Conservation (phyloP, 2,797 vertebrate species). For the Chiroxiphia lanceolata region DNA sequence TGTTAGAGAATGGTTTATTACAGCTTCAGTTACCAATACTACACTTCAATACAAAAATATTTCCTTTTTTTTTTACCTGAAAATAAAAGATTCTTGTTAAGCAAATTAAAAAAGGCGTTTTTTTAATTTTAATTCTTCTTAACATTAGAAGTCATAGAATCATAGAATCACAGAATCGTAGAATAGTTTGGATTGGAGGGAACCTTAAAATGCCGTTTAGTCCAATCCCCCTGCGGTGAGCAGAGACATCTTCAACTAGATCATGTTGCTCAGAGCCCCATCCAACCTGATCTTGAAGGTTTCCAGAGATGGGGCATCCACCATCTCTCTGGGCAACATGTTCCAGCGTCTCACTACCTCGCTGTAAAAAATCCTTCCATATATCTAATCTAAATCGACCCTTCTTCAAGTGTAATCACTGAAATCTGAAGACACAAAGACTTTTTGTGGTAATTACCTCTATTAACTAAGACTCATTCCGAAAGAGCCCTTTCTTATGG, state of each 20-base stretch:
- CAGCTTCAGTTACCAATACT: not conserved
- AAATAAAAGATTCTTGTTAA: not conserved
- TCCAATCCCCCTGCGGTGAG: not conserved
- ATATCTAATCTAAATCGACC: not conserved
- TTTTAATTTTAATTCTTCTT: not conserved
- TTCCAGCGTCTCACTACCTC: not conserved
- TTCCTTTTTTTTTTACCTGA: not conserved
- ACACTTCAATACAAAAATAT: not conserved
- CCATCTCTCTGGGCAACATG: not conserved
- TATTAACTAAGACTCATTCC: not conserved
- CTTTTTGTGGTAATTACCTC: not conserved
- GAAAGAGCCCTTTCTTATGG: not conserved
- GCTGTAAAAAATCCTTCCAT: not conserved
- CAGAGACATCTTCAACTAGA: not conserved
- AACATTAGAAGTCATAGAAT: not conserved
- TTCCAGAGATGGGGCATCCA: not conserved
- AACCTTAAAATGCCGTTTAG: not conserved
- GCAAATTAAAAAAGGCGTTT: accelerated
- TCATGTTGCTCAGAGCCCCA: not conserved
- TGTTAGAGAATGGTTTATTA: not conserved
- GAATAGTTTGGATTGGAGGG: not conserved
- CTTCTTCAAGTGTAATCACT: not conserved
- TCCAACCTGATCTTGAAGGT: not conserved
- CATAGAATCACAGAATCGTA: not conserved
- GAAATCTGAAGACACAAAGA: not conserved